Evolutionary conservation across 2,888 invertebrate species (phyloP).

Genomic region (Habroteleia sp.): DNA sequence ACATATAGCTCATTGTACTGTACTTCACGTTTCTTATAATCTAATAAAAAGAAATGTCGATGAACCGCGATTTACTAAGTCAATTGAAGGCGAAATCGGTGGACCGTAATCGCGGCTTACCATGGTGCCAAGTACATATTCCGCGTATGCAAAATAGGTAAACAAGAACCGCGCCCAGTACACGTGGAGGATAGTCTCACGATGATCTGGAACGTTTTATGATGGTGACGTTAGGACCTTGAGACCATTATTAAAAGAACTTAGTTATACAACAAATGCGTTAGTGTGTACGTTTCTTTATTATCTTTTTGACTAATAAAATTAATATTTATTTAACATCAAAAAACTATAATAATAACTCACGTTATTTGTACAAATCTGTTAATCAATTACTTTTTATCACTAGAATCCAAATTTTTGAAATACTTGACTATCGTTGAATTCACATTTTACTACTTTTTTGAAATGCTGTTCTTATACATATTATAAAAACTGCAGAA

Average conservation of each 20-base stretch:
- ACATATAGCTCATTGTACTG: too few relatives aligned
- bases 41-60: conserved; percentile 29
- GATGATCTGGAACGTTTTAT: conserved; percentile 75
- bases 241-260: conserved; percentile 68
- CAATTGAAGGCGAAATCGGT: conserved; percentile 49
- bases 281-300: conserved; percentile 4
- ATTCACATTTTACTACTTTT: too few relatives aligned
- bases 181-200: conserved; percentile 74
- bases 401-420: too few relatives aligned
- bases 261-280: conserved; percentile 65
- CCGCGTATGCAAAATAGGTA: conserved; percentile 56
- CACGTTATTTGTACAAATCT: too few relatives aligned
- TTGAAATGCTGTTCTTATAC: too few relatives aligned
- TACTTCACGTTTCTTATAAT: conserved; percentile 7
- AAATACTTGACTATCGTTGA: too few relatives aligned
- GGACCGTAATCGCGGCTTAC: conserved; percentile 54
- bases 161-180: conserved; percentile 76
- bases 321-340: too few relatives aligned
- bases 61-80: conserved; percentile 19
- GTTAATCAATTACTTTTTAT: too few relatives aligned
- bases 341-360: too few relatives aligned
- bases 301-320: not conserved
- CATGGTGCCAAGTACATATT: conserved; percentile 49
- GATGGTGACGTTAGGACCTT: conserved; percentile 70
- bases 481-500: too few relatives aligned